These are phyloP conservation scores for Halcyon malimbica DNA, from an alignment of 2,113 vertebrate genomes.

Conservation along the genomic window DNA sequence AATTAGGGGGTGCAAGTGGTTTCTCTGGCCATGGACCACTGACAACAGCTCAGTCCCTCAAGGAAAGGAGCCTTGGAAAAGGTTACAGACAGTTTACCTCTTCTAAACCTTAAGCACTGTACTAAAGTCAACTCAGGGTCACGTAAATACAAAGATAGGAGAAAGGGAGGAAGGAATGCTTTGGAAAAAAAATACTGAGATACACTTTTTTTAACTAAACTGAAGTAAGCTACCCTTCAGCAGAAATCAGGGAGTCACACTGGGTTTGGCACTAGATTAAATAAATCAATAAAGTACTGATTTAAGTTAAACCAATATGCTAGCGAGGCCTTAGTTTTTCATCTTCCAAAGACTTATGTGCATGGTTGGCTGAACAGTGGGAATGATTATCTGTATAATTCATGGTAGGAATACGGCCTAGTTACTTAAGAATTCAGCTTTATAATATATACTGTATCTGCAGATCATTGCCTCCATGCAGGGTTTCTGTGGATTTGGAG, in stretches of 20 bases:
- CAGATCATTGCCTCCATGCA: not conserved
- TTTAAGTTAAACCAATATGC: constrained; percentile 57
- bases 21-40: not conserved
- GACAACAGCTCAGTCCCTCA: not conserved
- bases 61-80: not conserved
- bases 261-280: not conserved
- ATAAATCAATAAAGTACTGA: constrained; percentile 56
- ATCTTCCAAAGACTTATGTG: constrained; percentile 50
- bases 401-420: not conserved
- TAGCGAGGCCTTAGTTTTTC: constrained; percentile 52
- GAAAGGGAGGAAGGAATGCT: not conserved
- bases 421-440: constrained; percentile 39
- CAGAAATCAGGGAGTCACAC: constrained; percentile 1
- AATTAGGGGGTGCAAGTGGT: not conserved
- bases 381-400: constrained; percentile 56
- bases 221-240: not conserved
- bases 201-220: not conserved
- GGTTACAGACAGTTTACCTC: not conserved
- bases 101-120: constrained; percentile 5
- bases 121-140: constrained; percentile 3
- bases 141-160: not conserved
- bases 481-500: not conserved
- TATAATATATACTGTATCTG: not conserved
- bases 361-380: constrained; percentile 51
- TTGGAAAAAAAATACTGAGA: not conserved